A percentile compares a stretch with the other conserved stretches of the same genome.
phyloP scores from a whole-genome alignment of 2,113 vertebrate species.

The Leucoraja erinaceus region DNA sequence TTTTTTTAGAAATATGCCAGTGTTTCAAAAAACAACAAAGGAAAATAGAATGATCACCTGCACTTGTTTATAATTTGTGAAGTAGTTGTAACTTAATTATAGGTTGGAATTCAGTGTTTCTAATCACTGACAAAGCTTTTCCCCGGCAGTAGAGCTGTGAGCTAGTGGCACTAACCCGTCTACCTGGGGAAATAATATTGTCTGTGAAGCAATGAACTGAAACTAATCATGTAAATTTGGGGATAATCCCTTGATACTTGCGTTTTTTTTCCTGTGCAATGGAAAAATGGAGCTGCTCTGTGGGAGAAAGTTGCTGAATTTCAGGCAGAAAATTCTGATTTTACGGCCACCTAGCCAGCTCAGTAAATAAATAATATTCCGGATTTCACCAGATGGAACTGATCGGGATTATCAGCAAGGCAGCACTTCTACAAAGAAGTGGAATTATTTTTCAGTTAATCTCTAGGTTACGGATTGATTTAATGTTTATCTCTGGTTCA shows the following conservation, averaged over 20 bases:
- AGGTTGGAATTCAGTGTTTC: conserved; percentile 2
- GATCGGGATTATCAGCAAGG: conserved; percentile 28
- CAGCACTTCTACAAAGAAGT: neutral
- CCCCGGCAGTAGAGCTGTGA: neutral
- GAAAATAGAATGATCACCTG: neutral
- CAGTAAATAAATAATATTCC: conserved; percentile 79
- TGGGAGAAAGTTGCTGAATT: conserved; percentile 69
- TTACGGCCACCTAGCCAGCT: conserved; percentile 71
- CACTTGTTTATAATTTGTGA: neutral
- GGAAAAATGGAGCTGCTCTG: conserved; percentile 61
- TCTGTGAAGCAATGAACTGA: conserved; percentile 76
- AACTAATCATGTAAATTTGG: conserved; percentile 76
- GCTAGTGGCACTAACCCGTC: neutral
- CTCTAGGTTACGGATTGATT: neutral
- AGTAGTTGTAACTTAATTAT: neutral
- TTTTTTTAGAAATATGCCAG: neutral
- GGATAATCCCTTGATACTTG: conserved; percentile 71
- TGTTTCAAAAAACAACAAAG: neutral
- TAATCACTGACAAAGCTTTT: neutral
- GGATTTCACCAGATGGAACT: neutral
- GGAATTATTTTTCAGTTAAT: neutral
- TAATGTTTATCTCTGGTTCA: neutral
- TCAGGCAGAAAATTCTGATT: conserved; percentile 80
- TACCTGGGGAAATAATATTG: conserved; percentile 65
- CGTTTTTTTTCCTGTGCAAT: conserved; percentile 66